Evolutionary conservation across 2,113 vertebrate species (phyloP).

Genomic region (Megatriorchis doriae): DNA sequence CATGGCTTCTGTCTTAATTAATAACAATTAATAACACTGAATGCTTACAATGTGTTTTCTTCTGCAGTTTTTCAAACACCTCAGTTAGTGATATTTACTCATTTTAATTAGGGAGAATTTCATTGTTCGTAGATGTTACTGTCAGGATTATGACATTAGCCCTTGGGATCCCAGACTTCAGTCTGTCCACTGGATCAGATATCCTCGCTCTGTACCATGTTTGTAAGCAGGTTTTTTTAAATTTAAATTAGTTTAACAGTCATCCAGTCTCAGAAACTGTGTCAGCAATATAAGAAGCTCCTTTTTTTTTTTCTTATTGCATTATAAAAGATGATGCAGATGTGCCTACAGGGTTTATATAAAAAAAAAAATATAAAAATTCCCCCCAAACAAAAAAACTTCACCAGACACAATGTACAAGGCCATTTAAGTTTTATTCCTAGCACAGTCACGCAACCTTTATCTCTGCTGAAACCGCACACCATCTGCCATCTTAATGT

Average conservation of each 20-base stretch:
- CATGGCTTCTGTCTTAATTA: not conserved
- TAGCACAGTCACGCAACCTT: constrained; percentile 19
- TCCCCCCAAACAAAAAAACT: not conserved
- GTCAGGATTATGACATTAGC: not conserved
- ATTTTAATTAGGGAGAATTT: not conserved
- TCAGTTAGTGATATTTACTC: not conserved
- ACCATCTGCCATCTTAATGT: constrained; percentile 61
- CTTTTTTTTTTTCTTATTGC: not conserved
- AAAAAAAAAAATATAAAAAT: not conserved
- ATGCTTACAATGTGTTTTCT: not conserved
- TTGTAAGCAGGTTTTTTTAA: not conserved
- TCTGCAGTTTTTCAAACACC: not conserved
- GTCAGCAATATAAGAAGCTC: not conserved
- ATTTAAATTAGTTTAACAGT: not conserved
- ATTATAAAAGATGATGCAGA: not conserved
- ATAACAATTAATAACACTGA: not conserved
- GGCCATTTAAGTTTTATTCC: constrained; percentile 24
- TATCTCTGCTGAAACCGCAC: constrained; percentile 32
- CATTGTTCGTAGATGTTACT: not conserved
- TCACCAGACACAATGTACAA: not conserved
- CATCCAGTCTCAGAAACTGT: not conserved
- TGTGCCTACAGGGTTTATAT: not conserved
- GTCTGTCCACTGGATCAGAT: not conserved
- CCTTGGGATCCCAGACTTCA: not conserved
- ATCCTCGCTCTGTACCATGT: not conserved